Evolutionary conservation across 2,113 vertebrate species (phyloP).

Genomic region (Solenodon paradoxus): DNA sequence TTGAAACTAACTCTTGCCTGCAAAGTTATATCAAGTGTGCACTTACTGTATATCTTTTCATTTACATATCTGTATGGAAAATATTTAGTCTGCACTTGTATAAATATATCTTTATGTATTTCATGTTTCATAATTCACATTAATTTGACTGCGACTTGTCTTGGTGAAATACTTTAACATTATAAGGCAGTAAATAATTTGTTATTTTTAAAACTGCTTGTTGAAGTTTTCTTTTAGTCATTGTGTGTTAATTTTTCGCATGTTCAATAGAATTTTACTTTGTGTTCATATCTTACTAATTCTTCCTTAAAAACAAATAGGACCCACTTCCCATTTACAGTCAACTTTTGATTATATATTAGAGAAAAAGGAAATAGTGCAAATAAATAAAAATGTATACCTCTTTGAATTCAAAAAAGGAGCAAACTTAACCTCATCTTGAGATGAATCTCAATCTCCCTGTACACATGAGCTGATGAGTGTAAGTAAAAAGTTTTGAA

Average conservation of each 20-base stretch:
- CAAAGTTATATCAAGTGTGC: constrained; percentile 89
- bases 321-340: constrained; percentile 53
- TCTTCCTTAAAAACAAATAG: constrained; percentile 60
- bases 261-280: constrained; percentile 75
- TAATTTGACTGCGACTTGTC: constrained; percentile 85
- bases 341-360: constrained; percentile 45
- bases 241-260: constrained; percentile 80
- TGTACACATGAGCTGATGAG: background rate
- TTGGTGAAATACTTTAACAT: constrained; percentile 87
- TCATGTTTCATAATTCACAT: constrained; percentile 87
- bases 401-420: constrained; percentile 29
- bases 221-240: constrained; percentile 84
- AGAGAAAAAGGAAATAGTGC: constrained; percentile 14
- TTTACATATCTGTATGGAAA: constrained; percentile 88
- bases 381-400: constrained; percentile 42
- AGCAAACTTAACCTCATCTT: constrained; percentile 34
- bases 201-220: constrained; percentile 84
- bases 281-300: constrained; percentile 73
- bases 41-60: constrained; percentile 94
- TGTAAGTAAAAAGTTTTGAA: constrained; percentile 38
- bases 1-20: constrained; percentile 85
- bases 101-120: constrained; percentile 89
- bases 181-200: constrained; percentile 88
- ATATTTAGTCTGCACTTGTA: constrained; percentile 92
- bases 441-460: constrained; percentile 8